A percentile compares a stretch with the other conserved stretches of the same genome.
Evolutionary conservation across 2,113 vertebrate species (phyloP).

Genomic region (Lepisosteus oculatus): DNA sequence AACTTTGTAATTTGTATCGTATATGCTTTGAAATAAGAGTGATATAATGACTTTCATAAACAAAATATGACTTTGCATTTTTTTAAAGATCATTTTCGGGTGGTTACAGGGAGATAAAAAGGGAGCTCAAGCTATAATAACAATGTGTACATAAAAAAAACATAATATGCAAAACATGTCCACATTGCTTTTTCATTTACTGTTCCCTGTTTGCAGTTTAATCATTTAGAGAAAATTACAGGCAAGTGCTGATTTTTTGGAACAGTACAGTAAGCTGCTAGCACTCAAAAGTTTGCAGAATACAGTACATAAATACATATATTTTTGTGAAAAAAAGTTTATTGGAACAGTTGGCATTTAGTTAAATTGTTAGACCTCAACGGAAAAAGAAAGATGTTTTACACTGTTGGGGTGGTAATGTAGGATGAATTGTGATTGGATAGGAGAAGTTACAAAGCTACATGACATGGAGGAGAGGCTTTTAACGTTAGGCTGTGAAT

Average conservation of each 20-base stretch:
- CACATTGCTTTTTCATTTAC: constrained; percentile 45
- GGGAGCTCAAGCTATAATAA: constrained; percentile 22
- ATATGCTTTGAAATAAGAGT: no score
- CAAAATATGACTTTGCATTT: background rate
- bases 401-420: constrained; percentile 24
- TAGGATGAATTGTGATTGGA: constrained; percentile 17
- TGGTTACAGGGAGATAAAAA: constrained; percentile 27
- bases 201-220: constrained; percentile 23
- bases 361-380: constrained; percentile 21
- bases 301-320: constrained; percentile 35
- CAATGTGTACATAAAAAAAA: constrained; percentile 31
- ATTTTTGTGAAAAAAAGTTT: constrained; percentile 22
- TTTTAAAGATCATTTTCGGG: background rate
- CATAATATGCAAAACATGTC: constrained; percentile 9
- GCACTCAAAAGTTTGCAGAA: constrained; percentile 46
- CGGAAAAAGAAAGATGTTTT: constrained; percentile 19
- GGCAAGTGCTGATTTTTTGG: constrained; percentile 46
- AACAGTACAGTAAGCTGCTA: constrained; percentile 46
- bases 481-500: background rate
- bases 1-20: no score
- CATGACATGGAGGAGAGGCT: constrained; percentile 13
- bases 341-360: constrained; percentile 13
- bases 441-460: constrained; percentile 27
- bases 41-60: no score
- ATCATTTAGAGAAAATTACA: constrained; percentile 64